Conservation (phyloP, 2,113 vertebrate genomes). For the Toxotes jaculatrix region DNA sequence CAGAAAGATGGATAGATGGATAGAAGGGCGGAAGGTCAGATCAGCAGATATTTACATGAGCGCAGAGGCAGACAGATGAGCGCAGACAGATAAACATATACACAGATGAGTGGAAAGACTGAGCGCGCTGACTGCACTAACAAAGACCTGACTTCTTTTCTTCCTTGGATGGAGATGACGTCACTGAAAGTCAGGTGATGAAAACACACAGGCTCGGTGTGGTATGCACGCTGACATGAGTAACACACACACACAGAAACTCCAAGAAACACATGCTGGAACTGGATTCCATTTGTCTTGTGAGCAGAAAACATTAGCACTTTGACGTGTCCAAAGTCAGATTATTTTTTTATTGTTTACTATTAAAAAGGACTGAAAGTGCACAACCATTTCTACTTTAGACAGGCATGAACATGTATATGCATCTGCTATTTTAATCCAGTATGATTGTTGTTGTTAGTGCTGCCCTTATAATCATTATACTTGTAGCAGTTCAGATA, state of each 20-base stretch:
- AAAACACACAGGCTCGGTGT: constrained; percentile 23
- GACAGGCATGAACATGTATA: background rate
- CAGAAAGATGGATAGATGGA: constrained; percentile 37
- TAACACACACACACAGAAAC: constrained; percentile 7
- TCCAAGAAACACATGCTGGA: constrained; percentile 4
- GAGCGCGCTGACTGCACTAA: background rate
- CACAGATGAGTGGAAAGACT: constrained; percentile 23
- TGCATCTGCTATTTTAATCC: background rate
- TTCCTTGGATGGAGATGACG: constrained; percentile 15
- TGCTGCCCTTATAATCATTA: background rate
- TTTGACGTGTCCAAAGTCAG: background rate
- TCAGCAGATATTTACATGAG: constrained; percentile 22
- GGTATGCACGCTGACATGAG: constrained; percentile 29
- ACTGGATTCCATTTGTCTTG: background rate
- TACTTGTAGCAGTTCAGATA: background rate
- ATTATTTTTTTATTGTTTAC: background rate
- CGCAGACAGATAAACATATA: constrained; percentile 26
- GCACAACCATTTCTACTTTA: background rate
- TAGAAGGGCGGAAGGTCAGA: constrained; percentile 48
- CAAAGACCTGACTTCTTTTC: background rate
- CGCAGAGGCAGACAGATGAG: constrained; percentile 11
- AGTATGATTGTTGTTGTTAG: background rate
- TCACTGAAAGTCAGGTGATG: constrained; percentile 22
- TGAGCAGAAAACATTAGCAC: background rate
- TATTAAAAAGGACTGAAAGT: too few relatives aligned